A percentile compares a stretch with the other conserved stretches of the same genome.
These are phyloP conservation scores for Electrona antarctica DNA, from an alignment of 2,113 vertebrate genomes.

Conservation along the genomic window DNA sequence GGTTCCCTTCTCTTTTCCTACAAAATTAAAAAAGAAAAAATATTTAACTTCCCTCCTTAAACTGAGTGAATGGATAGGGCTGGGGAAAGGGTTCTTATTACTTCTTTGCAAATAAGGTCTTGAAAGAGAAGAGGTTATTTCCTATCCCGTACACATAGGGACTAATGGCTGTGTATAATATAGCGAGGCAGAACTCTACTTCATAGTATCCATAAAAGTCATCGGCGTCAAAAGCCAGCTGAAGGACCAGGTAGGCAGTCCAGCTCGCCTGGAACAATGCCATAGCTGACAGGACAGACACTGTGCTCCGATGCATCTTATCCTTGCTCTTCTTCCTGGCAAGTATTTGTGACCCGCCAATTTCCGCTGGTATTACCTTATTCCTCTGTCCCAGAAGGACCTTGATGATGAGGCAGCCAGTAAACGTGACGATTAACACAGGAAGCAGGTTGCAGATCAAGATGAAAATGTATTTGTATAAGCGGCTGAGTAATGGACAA, in stretches of 20 bases:
- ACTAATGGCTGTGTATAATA: conserved; percentile 70
- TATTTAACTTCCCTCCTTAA: not conserved
- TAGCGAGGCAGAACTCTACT: conserved; percentile 71
- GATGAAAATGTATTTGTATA: conserved; percentile 71
- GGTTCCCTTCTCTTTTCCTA: no score
- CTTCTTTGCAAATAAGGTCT: conserved; percentile 38
- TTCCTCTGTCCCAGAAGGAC: conserved; percentile 61
- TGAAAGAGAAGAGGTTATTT: conserved; percentile 67
- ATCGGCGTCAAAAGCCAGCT: conserved; percentile 33
- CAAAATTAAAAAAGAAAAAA: not conserved
- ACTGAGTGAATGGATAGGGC: not conserved
- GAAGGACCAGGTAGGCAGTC: conserved; percentile 72
- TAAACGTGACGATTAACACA: conserved; percentile 68
- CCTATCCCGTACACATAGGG: conserved; percentile 79
- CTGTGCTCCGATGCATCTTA: conserved; percentile 54
- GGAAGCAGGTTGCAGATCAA: conserved; percentile 68
- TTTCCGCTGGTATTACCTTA: conserved; percentile 24
- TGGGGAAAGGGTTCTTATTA: conserved; percentile 13
- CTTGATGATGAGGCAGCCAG: conserved; percentile 64
- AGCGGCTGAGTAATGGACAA: conserved; percentile 51
- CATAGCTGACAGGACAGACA: conserved; percentile 74
- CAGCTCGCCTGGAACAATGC: conserved; percentile 75
- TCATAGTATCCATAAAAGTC: conserved; percentile 61
- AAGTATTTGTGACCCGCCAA: not conserved
- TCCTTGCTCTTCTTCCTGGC: conserved; percentile 17